These are phyloP conservation scores for Eristalis intricaria DNA, from an alignment of 2,888 invertebrate genomes.

Conservation along the genomic window DNA sequence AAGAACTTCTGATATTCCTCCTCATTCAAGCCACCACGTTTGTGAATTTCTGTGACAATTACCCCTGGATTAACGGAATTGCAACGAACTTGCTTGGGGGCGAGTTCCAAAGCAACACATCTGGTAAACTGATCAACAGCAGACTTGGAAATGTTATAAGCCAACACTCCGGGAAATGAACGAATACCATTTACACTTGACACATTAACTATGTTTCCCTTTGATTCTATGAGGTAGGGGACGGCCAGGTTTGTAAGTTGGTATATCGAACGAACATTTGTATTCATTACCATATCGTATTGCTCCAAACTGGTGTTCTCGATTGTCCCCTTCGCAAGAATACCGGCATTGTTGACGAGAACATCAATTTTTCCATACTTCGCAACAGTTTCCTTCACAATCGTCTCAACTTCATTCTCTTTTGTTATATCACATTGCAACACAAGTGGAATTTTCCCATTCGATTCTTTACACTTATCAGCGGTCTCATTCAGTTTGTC, in stretches of 20 bases:
- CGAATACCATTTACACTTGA: slow-evolving; percentile 94
- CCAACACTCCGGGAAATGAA: slow-evolving; percentile 92
- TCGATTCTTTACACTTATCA: slow-evolving; percentile 82
- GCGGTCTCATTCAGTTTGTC: slow-evolving; percentile 86
- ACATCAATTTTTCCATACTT: slow-evolving; percentile 89
- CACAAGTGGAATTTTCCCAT: slow-evolving; percentile 82
- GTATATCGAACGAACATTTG: slow-evolving; percentile 90
- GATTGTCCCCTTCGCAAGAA: slow-evolving; percentile 89
- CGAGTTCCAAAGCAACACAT: slow-evolving; percentile 92
- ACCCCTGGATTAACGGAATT: slow-evolving; percentile 95
- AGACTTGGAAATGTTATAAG: slow-evolving; percentile 95
- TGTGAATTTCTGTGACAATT: slow-evolving; percentile 91
- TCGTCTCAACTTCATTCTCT: slow-evolving; percentile 86
- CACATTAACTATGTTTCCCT: slow-evolving; percentile 94
- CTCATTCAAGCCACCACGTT: slow-evolving; percentile 90
- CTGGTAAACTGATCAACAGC: slow-evolving; percentile 96
- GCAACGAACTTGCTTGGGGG: slow-evolving; percentile 89
- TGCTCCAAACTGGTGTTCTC: slow-evolving; percentile 91
- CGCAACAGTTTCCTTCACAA: slow-evolving; percentile 87
- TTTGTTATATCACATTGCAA: slow-evolving; percentile 87
- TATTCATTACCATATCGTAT: slow-evolving; percentile 92
- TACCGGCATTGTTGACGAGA: slow-evolving; percentile 93
- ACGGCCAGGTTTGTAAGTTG: slow-evolving; percentile 91
- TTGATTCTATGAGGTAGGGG: slow-evolving; percentile 89
- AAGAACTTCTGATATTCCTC: slow-evolving; percentile 91